Evolutionary conservation across 2,888 invertebrate genomes (phyloP).

Genomic region (Catocala sponsa): DNA sequence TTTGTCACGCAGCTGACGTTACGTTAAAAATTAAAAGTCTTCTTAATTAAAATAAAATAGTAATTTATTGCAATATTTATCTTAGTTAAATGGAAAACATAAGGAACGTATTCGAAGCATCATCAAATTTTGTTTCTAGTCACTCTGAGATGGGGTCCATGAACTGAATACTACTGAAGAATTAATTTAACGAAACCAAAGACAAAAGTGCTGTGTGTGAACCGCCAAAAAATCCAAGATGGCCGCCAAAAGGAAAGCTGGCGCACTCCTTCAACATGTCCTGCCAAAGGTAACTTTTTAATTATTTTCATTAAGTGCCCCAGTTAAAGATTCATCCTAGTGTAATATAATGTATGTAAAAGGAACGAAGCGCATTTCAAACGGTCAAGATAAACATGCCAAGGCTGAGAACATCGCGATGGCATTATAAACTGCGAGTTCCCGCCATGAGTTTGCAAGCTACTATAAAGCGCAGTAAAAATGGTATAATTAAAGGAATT

Average conservation of each 20-base stretch:
- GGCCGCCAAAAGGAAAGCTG: slow-evolving; percentile 93
- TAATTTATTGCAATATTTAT: too few species aligned
- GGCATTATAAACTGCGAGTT: slow-evolving; percentile 69
- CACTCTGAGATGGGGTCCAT: slow-evolving; percentile 69
- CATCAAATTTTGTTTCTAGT: slow-evolving; percentile 39
- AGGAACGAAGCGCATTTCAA: slow-evolving; percentile 35
- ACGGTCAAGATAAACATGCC: slow-evolving; percentile 65
- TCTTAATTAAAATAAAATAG: too few species aligned
- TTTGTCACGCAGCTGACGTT: too few species aligned
- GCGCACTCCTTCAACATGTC: slow-evolving; percentile 91
- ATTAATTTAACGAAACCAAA: slow-evolving; percentile 67
- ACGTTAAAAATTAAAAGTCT: too few species aligned
- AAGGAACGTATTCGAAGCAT: slow-evolving; percentile 32
- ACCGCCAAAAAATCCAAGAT: slow-evolving; percentile 78
- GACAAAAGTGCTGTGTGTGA: slow-evolving; percentile 77
- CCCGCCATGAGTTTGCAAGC: slow-evolving; percentile 59
- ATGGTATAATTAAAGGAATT: slow-evolving; percentile 83
- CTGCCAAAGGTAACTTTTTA: slow-evolving; percentile 85
- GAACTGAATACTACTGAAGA: slow-evolving; percentile 64
- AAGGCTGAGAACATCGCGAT: slow-evolving; percentile 71
- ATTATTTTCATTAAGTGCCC: background rate
- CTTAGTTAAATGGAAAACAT: slow-evolving; percentile 3
- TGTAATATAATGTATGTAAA: slow-evolving; percentile 27
- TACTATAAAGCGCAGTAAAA: slow-evolving; percentile 77
- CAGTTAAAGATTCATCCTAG: slow-evolving; percentile 13